Evolutionary conservation across 2,113 vertebrate species (phyloP).

Genomic region (Coregonus clupeaformis): DNA sequence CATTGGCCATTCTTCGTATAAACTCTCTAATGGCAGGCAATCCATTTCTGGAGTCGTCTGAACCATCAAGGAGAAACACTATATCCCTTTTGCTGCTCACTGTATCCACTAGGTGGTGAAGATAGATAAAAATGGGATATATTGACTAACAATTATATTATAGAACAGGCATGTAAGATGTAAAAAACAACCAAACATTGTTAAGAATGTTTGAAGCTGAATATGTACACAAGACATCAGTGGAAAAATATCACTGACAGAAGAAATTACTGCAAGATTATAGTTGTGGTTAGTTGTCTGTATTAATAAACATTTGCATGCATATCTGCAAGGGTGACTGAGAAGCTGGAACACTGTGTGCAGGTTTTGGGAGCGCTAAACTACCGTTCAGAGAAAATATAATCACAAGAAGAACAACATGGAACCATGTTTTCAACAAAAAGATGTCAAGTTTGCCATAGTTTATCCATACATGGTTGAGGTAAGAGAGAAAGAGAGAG

Average conservation of each 20-base stretch:
- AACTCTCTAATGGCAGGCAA: conserved; percentile 74
- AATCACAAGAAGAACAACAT: conserved; percentile 21
- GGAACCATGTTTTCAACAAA: conserved; percentile 52
- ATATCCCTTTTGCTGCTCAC: conserved; percentile 67
- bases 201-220: neutral
- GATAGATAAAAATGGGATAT: conserved; percentile 37
- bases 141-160: conserved; percentile 22
- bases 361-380: conserved; percentile 18
- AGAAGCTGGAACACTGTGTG: conserved; percentile 14
- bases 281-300: neutral
- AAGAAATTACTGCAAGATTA: neutral
- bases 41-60: conserved; percentile 78
- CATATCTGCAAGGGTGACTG: conserved; percentile 38
- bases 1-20: conserved; percentile 67
- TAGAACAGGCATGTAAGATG: neutral
- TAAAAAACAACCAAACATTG: neutral
- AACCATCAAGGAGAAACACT: conserved; percentile 86
- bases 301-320: neutral
- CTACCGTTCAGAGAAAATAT: conserved; percentile 17
- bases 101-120: conserved; percentile 64
- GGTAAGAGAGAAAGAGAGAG: neutral
- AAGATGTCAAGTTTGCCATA: conserved; percentile 33
- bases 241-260: neutral
- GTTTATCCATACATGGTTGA: conserved; percentile 10
- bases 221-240: neutral